These are phyloP conservation scores for Malurus splendens DNA, from an alignment of 2,797 vertebrate species.

Conservation along the genomic window DNA sequence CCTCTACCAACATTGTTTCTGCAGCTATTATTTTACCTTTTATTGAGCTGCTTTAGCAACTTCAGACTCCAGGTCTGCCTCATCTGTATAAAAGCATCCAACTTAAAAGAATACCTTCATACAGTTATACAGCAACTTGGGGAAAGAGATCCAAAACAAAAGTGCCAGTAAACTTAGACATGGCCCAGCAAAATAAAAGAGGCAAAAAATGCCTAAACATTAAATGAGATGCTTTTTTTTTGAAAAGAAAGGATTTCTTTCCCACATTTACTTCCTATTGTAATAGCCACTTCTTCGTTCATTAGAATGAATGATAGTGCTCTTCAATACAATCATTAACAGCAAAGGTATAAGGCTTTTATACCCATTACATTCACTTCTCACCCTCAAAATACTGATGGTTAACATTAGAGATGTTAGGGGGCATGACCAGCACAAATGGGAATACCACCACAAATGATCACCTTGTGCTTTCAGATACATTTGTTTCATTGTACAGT, in stretches of 20 bases:
- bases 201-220: constrained; percentile 80
- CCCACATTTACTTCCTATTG: constrained; percentile 55
- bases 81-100: constrained; percentile 61
- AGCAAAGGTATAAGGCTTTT: constrained; percentile 70
- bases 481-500: constrained; percentile 79
- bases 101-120: constrained; percentile 71
- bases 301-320: constrained; percentile 68
- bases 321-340: constrained; percentile 65
- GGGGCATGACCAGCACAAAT: constrained; percentile 75
- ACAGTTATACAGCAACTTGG: constrained; percentile 75
- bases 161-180: constrained; percentile 76
- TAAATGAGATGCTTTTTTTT: constrained; percentile 77
- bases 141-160: constrained; percentile 74
- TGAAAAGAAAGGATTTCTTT: constrained; percentile 61
- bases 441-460: constrained; percentile 74
- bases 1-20: constrained; percentile 74
- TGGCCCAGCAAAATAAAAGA: constrained; percentile 68
- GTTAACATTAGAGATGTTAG: constrained; percentile 60
- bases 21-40: constrained; percentile 81
- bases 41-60: constrained; percentile 73
- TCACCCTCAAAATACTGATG: constrained; percentile 76
- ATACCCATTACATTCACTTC: constrained; percentile 74
- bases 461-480: constrained; percentile 73
- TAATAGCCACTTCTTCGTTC: constrained; percentile 65
- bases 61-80: constrained; percentile 77